Conservation (phyloP, 2,797 vertebrate genomes). For the Huso huso region DNA sequence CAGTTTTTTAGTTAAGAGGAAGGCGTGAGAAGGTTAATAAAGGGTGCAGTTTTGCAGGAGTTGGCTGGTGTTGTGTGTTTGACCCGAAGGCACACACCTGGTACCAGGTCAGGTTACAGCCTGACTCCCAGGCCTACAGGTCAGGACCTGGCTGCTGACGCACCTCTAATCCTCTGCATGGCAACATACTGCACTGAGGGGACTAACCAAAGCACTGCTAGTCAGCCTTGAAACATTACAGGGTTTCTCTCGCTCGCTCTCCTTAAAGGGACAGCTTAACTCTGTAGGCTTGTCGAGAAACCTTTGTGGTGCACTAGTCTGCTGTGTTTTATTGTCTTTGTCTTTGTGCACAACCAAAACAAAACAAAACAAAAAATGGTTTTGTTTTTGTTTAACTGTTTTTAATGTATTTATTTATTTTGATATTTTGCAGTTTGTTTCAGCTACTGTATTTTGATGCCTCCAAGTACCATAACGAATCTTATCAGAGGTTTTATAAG, state of each 20-base stretch:
- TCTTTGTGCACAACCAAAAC: constrained; percentile 38
- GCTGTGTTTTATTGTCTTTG: constrained; percentile 54
- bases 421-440: not conserved
- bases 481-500: constrained; percentile 29
- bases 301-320: constrained; percentile 57
- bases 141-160: constrained; percentile 81
- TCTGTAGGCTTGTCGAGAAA: constrained; percentile 53
- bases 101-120: constrained; percentile 84
- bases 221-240: constrained; percentile 45
- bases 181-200: constrained; percentile 63
- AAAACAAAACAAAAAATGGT: constrained; percentile 18
- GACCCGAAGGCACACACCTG: constrained; percentile 96
- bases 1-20: too few species aligned
- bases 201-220: constrained; percentile 40
- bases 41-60: constrained; percentile 45
- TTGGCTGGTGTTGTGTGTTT: constrained; percentile 60
- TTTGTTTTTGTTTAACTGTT: constrained; percentile 29
- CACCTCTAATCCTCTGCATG: constrained; percentile 68
- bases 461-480: constrained; percentile 30
- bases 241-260: constrained; percentile 24
- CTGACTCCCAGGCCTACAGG: constrained; percentile 66
- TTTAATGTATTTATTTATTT: constrained; percentile 12
- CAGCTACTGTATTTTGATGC: not conserved
- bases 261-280: constrained; percentile 59
- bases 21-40: too few species aligned